These are phyloP conservation scores for Theonella swinhoei DNA, from an alignment of 37 sponge, comb jelly and placozoan species.

Conservation along the genomic window DNA sequence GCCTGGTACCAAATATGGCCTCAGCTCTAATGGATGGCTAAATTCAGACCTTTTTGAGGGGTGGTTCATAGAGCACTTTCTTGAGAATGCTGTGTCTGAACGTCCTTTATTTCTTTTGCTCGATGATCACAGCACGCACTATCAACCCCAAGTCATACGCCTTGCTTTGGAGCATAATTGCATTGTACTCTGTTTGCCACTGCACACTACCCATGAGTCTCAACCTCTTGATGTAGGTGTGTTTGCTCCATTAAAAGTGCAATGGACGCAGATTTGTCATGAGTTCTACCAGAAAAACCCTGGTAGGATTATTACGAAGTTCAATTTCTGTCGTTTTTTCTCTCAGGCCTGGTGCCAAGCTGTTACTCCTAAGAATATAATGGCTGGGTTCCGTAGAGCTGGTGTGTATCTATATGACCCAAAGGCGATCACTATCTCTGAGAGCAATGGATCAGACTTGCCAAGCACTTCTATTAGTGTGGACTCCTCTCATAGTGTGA, in stretches of 20 bases:
- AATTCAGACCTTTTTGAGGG: conserved; percentile 19
- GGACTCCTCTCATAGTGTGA: too few species aligned
- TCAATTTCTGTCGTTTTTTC: conserved; percentile 24
- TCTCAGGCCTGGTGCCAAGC: conserved; percentile 36
- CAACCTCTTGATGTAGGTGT: conserved; percentile 49
- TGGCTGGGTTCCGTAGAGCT: conserved; percentile 31
- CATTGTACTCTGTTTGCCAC: conserved; percentile 20
- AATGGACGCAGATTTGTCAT: conserved; percentile 30
- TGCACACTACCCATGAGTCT: conserved; percentile 37
- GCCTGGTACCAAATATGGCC: conserved; percentile 31
- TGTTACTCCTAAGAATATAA: conserved; percentile 10
- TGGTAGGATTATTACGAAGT: conserved; percentile 11
- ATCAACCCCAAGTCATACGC: conserved; percentile 18
- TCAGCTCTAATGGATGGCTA: conserved; percentile 36
- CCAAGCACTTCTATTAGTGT: too few species aligned
- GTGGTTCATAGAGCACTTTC: conserved; percentile 30
- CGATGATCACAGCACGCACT: conserved; percentile 43
- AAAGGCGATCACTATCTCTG: neutral
- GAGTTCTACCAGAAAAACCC: conserved; percentile 8
- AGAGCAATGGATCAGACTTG: too few species aligned
- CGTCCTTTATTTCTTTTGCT: conserved; percentile 34
- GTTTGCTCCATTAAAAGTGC: conserved; percentile 23
- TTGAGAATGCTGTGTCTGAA: conserved; percentile 5
- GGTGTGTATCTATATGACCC: conserved; percentile 25
- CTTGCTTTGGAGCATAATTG: conserved; percentile 17